Base-by-base conservation (phyloP, 1,140 invertebrate species). In the Diorhabda carinulata region DNA sequence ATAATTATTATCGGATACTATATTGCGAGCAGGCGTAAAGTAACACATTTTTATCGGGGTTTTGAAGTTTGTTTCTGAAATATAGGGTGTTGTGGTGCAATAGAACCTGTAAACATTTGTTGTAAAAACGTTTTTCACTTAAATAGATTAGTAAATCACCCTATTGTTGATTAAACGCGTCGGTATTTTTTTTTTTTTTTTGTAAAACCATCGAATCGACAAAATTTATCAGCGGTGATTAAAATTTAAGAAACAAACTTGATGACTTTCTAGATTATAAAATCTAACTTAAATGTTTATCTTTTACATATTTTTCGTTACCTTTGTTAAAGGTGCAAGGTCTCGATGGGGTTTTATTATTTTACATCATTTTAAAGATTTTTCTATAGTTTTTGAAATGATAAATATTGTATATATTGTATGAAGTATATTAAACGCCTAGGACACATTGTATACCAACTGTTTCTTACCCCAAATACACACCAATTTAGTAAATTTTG, bases 351-450 rank as follows among this genome's bases (percentile, higher is more conserved):
- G 71, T 52, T 52, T 68, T 57, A 60, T 69, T 70, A 63, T 74
- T 74, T 69, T 76, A 76, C 75, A 76, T 73, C 73, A 70, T 71
- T 76, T 76, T 76, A 72, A 69, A 74, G 67, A 70, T 68, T 72
- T 64, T 68, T 66, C 64, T 76, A 76, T 76, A 76, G 75, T 76
- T 76, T 76, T 76, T 73, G 73, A 76, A 73, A 70, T 73, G 73
- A 76, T 76, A 66, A 73, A 72, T 75, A 73, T 73, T 76, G 75
- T 76, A 76, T 65, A 76, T 76, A 74, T 72, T 74, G 73, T 72
- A 74, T 70, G 72, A 72, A 74, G 73, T 74, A 74, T 68, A 72
- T 72, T 76, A 74, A 72, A 76, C 72, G 75, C 70, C 69, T 74
- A 74, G 69, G 69, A 74, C 67, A 64, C 56, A 65, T 67, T 72